Evolutionary conservation across 1,140 invertebrate species (phyloP), one percentile per base, ranked within the genome.

Genomic region (Chymomyza costata): DNA sequence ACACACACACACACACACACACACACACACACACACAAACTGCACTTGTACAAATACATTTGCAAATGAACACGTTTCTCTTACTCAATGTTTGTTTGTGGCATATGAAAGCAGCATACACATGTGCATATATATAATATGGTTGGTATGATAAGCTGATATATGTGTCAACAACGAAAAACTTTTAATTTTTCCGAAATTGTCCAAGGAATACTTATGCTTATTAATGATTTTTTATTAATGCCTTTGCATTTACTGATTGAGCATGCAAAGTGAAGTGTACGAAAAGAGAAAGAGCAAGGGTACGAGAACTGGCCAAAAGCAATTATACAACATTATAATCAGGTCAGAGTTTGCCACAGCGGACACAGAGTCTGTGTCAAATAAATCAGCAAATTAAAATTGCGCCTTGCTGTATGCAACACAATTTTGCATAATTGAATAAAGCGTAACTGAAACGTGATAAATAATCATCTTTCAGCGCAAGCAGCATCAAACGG

Each of bases 381-480:
- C 21, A 25, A 25, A 25, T 25, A 25, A 25, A 25, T 25, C 21
- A 25, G 21, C 21, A 25, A 25, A 25, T 25, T 25, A 25, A 25
- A 25, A 25, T 3, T 3, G 34, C 39, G 52, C 67, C 62, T 70
- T 59, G 47, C 71, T 71, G 70, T 78, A 63, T 78, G 71, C 28
- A 62, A 65, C 70, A 78, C 71, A 76, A 78, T 76, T 18, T 35
- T 67, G 62, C 73, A 76, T 76, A 76, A 76, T 76, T 76, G 71
- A 76, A 76, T 76, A 76, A 76, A 78, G 65, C 71, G 66, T 71
- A 25, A 8, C 8, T 5, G 21, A 60, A 76, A 76, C 71, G 71
- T 76, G 71, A 76, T 76, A 76, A 76, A 76, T 76, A 76, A 78
- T 66, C 70, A 76, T 78, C 71, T 76, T 80, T 76, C 71, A 70